Conservation (phyloP, 2,888 invertebrate species). For the Tridacna crocea region DNA sequence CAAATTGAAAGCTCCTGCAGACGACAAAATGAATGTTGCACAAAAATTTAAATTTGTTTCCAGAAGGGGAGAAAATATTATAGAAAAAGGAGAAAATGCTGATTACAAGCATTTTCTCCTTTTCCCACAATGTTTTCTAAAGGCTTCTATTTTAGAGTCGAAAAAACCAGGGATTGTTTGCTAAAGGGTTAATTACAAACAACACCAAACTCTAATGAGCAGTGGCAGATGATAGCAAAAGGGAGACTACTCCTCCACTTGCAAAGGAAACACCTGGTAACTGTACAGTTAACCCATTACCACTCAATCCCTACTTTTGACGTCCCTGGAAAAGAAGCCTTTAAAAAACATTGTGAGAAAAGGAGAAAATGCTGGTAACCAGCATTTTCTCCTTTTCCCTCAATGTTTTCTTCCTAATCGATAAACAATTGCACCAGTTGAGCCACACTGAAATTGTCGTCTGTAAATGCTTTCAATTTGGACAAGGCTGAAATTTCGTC, state of each 20-base stretch:
- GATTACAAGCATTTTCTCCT: not conserved
- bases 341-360: not conserved
- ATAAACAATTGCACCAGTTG: no score
- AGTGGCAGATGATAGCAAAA: no score
- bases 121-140: not conserved
- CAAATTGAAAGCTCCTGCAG: not conserved
- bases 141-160: not conserved
- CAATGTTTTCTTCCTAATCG: no score
- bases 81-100: not conserved
- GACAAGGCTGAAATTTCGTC: no score
- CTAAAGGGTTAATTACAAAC: not conserved
- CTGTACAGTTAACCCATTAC: not conserved
- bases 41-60: not conserved
- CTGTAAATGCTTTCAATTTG: no score
- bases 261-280: not conserved
- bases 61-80: not conserved
- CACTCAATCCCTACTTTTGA: not conserved
- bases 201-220: no score
- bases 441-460: no score
- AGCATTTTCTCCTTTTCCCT: not conserved
- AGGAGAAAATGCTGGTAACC: not conserved
- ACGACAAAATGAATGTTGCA: not conserved
- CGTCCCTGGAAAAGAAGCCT: not conserved
- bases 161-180: not conserved
- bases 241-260: no score